phyloP scores from a whole-genome alignment of 2,888 invertebrate species.

The Pachymerium ferrugineum region DNA sequence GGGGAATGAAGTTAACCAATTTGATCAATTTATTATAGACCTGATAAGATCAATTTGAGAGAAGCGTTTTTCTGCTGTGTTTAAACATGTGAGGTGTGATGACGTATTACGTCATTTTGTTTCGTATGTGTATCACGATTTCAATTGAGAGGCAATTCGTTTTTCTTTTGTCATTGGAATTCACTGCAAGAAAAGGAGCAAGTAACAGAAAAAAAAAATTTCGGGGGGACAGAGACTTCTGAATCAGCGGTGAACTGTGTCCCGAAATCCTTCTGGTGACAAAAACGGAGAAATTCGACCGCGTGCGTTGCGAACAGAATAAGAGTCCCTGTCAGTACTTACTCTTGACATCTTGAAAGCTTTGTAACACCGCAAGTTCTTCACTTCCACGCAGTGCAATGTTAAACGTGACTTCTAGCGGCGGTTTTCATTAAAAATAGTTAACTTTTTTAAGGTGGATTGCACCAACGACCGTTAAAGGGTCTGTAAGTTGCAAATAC shows the following conservation, averaged over 20 bases:
- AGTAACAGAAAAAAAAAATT: not conserved
- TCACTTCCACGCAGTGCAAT: too few species aligned
- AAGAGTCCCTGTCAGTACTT: too few species aligned
- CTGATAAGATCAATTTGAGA: not conserved
- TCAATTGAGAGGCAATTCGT: not conserved
- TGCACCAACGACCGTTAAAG: too few species aligned
- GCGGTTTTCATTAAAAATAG: too few species aligned
- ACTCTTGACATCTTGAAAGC: not conserved
- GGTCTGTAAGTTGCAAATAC: too few species aligned
- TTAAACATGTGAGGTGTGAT: not conserved
- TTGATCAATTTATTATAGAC: not conserved
- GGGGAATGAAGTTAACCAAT: not conserved
- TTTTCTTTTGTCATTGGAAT: slow-evolving; percentile 8
- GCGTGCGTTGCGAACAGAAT: not conserved
- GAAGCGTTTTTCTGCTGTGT: too few species aligned
- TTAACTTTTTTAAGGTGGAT: too few species aligned
- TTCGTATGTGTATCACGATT: not conserved
- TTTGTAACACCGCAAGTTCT: too few species aligned
- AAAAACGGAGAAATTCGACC: not conserved
- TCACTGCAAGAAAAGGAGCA: not conserved
- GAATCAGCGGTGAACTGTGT: not conserved
- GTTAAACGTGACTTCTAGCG: too few species aligned
- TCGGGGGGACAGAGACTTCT: not conserved
- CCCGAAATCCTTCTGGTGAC: not conserved
- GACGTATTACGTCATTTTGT: not conserved